These are phyloP conservation scores for Stichopus chloronotus DNA, from an alignment of 35 echinoderm and acorn worm genomes.

Conservation along the genomic window DNA sequence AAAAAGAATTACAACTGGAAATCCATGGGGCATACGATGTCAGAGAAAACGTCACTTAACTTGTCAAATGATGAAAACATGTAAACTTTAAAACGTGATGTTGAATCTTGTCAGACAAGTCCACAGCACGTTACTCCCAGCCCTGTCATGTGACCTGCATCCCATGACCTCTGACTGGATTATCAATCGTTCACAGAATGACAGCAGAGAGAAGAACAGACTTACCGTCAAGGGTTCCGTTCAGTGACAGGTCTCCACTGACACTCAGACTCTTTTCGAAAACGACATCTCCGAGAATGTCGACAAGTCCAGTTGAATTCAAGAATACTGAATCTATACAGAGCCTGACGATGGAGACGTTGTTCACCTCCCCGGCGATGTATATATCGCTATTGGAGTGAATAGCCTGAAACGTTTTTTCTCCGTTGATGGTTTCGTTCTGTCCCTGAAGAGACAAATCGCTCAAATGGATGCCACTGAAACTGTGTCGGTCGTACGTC, in stretches of 20 bases:
- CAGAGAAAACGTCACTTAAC: too few species aligned
- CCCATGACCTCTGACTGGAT: background rate
- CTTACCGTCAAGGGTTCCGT: constrained; percentile 16
- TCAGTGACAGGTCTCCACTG: background rate
- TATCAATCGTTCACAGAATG: background rate
- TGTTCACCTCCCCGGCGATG: background rate
- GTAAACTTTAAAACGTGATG: too few species aligned
- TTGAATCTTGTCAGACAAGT: background rate
- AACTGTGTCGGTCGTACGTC: constrained; percentile 24
- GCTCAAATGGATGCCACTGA: background rate
- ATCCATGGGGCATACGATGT: background rate
- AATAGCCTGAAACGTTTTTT: constrained; percentile 33
- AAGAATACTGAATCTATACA: constrained; percentile 14
- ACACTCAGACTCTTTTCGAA: constrained; percentile 46
- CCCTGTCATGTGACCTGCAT: background rate
- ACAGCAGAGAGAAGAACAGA: background rate
- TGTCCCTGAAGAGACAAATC: constrained; percentile 58
- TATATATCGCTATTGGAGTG: background rate
- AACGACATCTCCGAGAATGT: background rate
- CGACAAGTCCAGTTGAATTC: background rate
- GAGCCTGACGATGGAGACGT: background rate
- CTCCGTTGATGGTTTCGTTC: constrained; percentile 23
- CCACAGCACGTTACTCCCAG: background rate
- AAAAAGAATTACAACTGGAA: background rate
- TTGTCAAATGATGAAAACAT: too few species aligned